These are phyloP conservation scores for Cephalotes varians DNA, from an alignment of 2,888 invertebrate genomes.

Conservation along the genomic window DNA sequence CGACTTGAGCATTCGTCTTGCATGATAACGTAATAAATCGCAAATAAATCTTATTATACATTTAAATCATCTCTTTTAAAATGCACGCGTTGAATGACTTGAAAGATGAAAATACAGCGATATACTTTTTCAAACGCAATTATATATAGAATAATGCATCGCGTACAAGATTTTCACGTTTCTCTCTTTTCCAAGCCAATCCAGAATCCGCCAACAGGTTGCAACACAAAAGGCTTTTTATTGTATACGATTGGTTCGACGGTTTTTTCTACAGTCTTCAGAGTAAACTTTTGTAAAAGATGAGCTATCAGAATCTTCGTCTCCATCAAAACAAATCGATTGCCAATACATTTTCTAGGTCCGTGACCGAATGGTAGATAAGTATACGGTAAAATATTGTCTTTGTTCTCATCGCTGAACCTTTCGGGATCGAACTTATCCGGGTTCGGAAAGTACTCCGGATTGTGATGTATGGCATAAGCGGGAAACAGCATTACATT, in stretches of 20 bases:
- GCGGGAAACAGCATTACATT: conserved; percentile 63
- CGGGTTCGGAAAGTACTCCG: conserved; percentile 74
- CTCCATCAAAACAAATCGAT: conserved; percentile 79
- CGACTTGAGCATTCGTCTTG: not conserved
- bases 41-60: not conserved
- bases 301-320: conserved; percentile 71
- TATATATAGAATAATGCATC: not conserved
- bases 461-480: conserved; percentile 74
- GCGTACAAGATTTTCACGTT: not conserved
- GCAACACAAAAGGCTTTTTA: conserved; percentile 58
- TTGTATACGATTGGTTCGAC: conserved; percentile 80
- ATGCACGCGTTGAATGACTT: not conserved
- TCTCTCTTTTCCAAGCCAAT: conserved; percentile 65
- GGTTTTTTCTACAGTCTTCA: conserved; percentile 83
- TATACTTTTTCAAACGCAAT: not conserved
- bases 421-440: conserved; percentile 77
- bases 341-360: conserved; percentile 78
- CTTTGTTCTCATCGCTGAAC: conserved; percentile 71
- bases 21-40: not conserved
- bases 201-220: conserved; percentile 69
- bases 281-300: conserved; percentile 65
- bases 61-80: not conserved
- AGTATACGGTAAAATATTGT: conserved; percentile 68
- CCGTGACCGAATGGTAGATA: conserved; percentile 78
- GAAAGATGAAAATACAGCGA: not conserved